A percentile compares a stretch with the other conserved stretches of the same genome.
Conservation (phyloP, 2,797 vertebrate species). For the Myiotriccus ornatus region DNA sequence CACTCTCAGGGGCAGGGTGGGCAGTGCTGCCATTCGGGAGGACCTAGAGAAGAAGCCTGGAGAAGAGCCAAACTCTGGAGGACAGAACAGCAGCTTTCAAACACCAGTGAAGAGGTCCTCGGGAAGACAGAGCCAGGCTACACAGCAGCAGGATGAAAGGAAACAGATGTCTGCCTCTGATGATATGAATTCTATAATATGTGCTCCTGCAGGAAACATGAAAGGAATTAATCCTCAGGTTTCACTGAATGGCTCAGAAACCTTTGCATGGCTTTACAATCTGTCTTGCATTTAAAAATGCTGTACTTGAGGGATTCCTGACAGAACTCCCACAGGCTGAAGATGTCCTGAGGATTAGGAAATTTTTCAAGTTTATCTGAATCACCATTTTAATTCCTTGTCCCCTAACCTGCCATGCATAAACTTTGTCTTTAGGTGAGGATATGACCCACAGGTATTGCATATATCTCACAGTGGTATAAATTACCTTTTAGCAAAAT, state of each 20-base stretch:
- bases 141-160: background rate
- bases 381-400: background rate
- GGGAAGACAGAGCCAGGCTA: background rate
- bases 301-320: background rate
- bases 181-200: background rate
- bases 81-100: background rate
- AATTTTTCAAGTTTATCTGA: background rate
- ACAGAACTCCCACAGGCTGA: background rate
- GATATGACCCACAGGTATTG: background rate
- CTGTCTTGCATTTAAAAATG: background rate
- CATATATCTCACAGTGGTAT: background rate
- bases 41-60: background rate
- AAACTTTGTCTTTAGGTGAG: background rate
- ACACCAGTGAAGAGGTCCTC: background rate
- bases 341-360: background rate
- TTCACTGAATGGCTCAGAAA: background rate
- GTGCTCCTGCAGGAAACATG: background rate
- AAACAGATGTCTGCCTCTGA: background rate
- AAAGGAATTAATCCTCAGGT: constrained; percentile 10
- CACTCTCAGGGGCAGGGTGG: background rate
- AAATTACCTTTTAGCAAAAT: background rate
- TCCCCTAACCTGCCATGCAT: background rate
- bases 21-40: background rate
- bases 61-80: background rate
- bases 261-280: background rate